These are phyloP conservation scores for Diadema setosum DNA, from an alignment of 35 echinoderm and acorn worm genomes.

Conservation along the genomic window DNA sequence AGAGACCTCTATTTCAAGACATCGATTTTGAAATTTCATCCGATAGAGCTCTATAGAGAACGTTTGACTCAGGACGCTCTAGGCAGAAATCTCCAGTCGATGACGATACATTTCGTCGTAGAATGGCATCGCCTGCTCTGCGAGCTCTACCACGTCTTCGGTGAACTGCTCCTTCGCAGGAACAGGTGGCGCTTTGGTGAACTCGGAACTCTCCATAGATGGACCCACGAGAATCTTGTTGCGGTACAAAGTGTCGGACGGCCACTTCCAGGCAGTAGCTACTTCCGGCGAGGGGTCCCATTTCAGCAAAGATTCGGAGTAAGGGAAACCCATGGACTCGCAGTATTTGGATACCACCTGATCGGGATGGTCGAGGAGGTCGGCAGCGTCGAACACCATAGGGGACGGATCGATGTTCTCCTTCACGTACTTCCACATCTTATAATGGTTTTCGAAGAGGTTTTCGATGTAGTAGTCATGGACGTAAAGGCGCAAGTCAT, in stretches of 20 bases:
- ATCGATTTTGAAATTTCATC: too few species aligned
- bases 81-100: too few species aligned
- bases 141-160: not conserved
- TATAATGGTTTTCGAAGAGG: not conserved
- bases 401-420: not conserved
- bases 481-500: not conserved
- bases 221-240: too few species aligned
- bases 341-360: not conserved
- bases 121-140: not conserved
- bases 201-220: too few species aligned
- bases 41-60: too few species aligned
- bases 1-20: too few species aligned
- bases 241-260: too few species aligned
- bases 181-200: too few species aligned
- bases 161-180: too few species aligned
- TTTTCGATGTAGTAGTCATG: not conserved
- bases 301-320: not conserved
- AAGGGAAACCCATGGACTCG: not conserved
- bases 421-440: not conserved
- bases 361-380: not conserved
- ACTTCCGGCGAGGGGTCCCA: not conserved
- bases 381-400: not conserved
- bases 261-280: not conserved
- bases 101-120: not conserved
- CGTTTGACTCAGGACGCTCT: too few species aligned